Conservation (phyloP, 2,797 vertebrate genomes). For the Acanthornis magna region DNA sequence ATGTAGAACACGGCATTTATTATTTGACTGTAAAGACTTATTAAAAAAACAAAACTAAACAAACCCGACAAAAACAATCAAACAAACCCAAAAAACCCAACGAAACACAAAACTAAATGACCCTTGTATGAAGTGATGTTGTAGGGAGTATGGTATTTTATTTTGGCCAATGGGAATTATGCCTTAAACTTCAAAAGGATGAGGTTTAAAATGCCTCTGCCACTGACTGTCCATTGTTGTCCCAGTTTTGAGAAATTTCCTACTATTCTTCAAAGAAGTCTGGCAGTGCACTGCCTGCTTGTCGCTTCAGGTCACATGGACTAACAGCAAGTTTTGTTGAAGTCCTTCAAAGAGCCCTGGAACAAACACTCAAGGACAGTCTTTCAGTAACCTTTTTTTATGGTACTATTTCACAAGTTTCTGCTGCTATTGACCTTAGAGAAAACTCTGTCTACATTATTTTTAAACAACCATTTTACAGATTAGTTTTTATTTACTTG, state of each 20-base stretch:
- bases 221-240: neutral
- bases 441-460: neutral
- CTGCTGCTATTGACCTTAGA: neutral
- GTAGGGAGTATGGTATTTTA: neutral
- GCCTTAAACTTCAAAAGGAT: neutral
- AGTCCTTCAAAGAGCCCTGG: neutral
- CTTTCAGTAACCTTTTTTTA: neutral
- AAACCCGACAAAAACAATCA: neutral
- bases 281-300: neutral
- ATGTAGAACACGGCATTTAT: neutral
- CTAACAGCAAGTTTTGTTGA: neutral
- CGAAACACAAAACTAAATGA: neutral
- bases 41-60: neutral
- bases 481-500: neutral
- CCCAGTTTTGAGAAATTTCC: neutral
- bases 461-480: slow-evolving; percentile 11
- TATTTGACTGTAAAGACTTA: neutral
- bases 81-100: neutral
- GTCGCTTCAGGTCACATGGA: neutral
- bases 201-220: neutral
- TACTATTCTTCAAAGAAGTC: neutral
- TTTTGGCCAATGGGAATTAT: neutral
- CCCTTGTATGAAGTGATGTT: neutral
- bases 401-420: neutral
- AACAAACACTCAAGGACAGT: neutral